These are phyloP conservation scores for Tetragnatha versicolor DNA, from an alignment of 1,140 invertebrate genomes.

Conservation along the genomic window DNA sequence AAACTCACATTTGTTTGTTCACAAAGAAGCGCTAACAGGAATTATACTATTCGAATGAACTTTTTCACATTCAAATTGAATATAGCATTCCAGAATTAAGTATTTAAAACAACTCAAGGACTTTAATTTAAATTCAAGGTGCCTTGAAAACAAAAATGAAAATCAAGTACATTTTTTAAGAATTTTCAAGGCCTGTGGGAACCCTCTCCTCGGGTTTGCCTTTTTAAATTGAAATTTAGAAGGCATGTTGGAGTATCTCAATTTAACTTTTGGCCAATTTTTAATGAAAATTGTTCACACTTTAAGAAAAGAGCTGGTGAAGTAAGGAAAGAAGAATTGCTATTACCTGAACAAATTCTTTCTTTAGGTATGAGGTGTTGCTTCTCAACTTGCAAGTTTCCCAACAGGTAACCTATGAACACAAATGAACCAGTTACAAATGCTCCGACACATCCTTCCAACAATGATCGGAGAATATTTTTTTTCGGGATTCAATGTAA, in stretches of 20 bases:
- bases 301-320: not conserved
- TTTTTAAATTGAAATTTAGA: not conserved
- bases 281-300: not conserved
- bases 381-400: conserved; percentile 63
- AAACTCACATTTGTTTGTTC: no score
- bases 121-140: no score
- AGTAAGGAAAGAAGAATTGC: conserved; percentile 12
- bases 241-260: not conserved
- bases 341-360: conserved; percentile 65
- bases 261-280: not conserved
- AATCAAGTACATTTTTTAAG: not conserved
- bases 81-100: no score
- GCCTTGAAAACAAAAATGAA: not conserved
- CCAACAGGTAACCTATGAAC: conserved; percentile 66
- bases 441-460: no score
- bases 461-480: no score
- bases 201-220: no score
- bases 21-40: no score
- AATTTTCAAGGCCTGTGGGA: not conserved
- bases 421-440: no score
- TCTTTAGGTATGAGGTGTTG: conserved; percentile 63
- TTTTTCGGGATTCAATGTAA: no score
- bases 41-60: no score
- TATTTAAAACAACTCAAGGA: no score
- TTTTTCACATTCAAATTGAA: no score